These are phyloP conservation scores for Lophius americanus DNA, from an alignment of 2,797 vertebrate genomes.

Conservation along the genomic window DNA sequence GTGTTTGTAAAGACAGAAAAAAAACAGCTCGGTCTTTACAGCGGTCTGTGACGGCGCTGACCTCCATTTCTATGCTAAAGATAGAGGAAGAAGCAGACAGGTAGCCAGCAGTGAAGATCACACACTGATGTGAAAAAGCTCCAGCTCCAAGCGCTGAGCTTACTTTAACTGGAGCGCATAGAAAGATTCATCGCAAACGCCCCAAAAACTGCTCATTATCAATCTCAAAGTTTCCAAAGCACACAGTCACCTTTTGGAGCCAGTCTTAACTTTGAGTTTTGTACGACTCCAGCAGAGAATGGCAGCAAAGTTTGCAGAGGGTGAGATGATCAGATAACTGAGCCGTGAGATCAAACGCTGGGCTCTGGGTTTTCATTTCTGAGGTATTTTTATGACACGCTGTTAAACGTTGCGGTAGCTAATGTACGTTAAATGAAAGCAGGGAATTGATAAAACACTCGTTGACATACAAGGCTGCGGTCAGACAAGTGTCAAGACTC, in stretches of 20 bases:
- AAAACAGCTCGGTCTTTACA: constrained; percentile 30
- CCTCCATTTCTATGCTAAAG: constrained; percentile 44
- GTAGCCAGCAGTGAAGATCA: constrained; percentile 31
- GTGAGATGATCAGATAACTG: constrained; percentile 54
- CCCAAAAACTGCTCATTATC: constrained; percentile 1
- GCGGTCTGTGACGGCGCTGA: constrained; percentile 22
- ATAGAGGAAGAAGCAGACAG: constrained; percentile 20
- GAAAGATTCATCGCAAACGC: constrained; percentile 2
- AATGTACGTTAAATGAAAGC: constrained; percentile 59
- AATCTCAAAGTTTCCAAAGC: constrained; percentile 4
- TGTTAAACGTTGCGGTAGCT: constrained; percentile 56
- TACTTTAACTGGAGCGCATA: constrained; percentile 20
- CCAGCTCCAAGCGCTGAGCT: constrained; percentile 29
- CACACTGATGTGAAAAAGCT: constrained; percentile 46
- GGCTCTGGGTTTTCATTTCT: constrained; percentile 41
- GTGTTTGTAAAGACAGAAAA: constrained; percentile 4
- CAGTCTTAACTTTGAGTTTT: constrained; percentile 26
- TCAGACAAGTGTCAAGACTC: constrained; percentile 62
- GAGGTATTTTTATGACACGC: constrained; percentile 63
- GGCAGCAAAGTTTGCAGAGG: constrained; percentile 18
- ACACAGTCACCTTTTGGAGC: constrained; percentile 23
- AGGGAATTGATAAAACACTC: constrained; percentile 65
- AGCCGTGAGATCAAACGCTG: constrained; percentile 53
- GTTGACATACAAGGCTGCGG: constrained; percentile 32
- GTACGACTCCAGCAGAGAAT: constrained; percentile 41